Evolutionary conservation across 2,113 vertebrate species (phyloP).

Genomic region (Aldabrachelys gigantea): DNA sequence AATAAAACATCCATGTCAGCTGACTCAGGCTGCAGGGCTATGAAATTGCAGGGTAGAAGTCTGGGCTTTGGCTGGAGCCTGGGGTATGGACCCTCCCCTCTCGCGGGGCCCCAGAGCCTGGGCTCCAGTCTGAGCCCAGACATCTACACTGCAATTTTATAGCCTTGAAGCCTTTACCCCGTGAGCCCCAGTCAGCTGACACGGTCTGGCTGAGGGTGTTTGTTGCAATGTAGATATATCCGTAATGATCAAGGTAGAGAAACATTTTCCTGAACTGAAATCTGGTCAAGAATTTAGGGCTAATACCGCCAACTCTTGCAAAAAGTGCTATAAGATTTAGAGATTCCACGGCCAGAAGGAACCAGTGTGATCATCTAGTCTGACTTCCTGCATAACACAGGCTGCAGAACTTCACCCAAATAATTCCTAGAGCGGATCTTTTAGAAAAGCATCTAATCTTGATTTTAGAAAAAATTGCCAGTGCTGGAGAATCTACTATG

Average conservation of each 20-base stretch:
- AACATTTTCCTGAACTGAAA: background rate
- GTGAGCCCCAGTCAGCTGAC: background rate
- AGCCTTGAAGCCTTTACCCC: background rate
- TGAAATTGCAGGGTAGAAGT: background rate
- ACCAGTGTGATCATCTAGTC: background rate
- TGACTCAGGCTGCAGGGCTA: background rate
- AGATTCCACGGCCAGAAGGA: background rate
- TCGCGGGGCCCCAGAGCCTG: rapidly evolving
- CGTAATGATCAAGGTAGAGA: background rate
- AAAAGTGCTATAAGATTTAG: background rate
- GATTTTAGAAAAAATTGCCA: background rate
- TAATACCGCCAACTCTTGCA: background rate
- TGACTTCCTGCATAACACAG: background rate
- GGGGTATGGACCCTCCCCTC: background rate
- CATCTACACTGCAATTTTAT: background rate
- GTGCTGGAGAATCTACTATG: background rate
- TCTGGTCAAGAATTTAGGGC: background rate
- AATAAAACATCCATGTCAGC: background rate
- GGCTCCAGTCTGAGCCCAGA: background rate
- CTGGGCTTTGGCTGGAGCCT: background rate
- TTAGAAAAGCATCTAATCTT: background rate
- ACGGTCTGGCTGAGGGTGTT: background rate
- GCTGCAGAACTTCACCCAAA: background rate
- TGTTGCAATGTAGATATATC: background rate
- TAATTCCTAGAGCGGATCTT: background rate